These are phyloP conservation scores for Epirrita christyi DNA, from an alignment of 2,888 invertebrate genomes.

Conservation along the genomic window DNA sequence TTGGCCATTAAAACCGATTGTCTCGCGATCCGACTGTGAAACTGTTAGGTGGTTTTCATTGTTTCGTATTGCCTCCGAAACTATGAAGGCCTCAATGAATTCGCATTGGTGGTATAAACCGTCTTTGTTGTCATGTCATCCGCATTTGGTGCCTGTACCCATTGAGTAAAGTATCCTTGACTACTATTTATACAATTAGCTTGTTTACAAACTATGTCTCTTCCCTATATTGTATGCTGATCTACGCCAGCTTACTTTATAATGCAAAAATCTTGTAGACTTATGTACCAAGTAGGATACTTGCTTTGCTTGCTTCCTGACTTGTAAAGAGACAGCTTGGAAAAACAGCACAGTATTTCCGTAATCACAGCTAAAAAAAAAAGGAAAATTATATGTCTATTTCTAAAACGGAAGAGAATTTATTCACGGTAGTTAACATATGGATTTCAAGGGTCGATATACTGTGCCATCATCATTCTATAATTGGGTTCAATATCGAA, in stretches of 20 bases:
- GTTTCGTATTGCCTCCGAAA: conserved; percentile 51
- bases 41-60: conserved; percentile 53
- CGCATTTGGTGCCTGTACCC: background rate
- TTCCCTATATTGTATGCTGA: no score
- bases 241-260: no score
- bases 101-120: conserved; percentile 17
- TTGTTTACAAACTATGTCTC: background rate
- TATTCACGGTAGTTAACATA: background rate
- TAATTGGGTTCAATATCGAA: background rate
- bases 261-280: no score
- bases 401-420: conserved; percentile 13
- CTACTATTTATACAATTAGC: background rate
- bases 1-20: conserved; percentile 51
- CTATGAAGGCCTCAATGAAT: conserved; percentile 43
- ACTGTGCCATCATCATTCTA: conserved; percentile 15
- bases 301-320: no score
- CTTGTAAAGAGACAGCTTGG: no score
- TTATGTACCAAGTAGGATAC: no score
- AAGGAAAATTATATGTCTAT: conserved; percentile 1
- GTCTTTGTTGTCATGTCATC: conserved; percentile 15
- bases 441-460: conserved; percentile 19
- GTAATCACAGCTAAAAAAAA: no score
- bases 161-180: conserved; percentile 1
- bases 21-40: conserved; percentile 53
- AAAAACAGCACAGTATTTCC: no score